Base-by-base conservation (phyloP, 30 jellyfish, hydroid and myxozoan genomes). In the Pelagia noctiluca region DNA sequence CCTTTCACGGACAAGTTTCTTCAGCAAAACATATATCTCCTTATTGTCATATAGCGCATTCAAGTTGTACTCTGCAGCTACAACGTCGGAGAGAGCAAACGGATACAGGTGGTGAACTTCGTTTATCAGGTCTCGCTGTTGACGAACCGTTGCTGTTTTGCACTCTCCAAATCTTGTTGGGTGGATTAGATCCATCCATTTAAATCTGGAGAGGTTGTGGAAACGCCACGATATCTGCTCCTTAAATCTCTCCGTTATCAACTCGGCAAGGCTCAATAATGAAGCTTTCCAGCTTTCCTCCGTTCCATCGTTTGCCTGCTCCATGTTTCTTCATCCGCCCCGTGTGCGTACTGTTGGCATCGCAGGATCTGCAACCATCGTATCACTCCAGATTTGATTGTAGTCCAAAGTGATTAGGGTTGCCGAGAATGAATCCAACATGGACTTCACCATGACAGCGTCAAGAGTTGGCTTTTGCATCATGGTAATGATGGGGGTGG, bases 301-400 rank as follows among this genome's bases (percentile, higher is more conserved):
- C 35, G 82, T 36, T 25, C 95, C 83, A 28, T 72, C 87, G 18
- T 0, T 72, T 63, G 46, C 88, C 25, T 46, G 82, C 88, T 32
- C 83, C 29, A 38, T 23, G 75, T 71, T 77, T 46, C 95, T 61
- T 83, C 88, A 84, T n/a, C 95, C 95, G 3, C 84, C 82, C 73
- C 88, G 62, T 60, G 63, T 68, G 24, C 66, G 81, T 24, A 46
- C 33, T 22, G 75, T 50, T 4, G 86, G 86, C 24, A 74, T 21
- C 48, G 19, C 75, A 38, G 86, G 87, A 75, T 47, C 87, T 26
- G 31, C 76, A 75, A 75, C 79, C 81, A 75, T 21, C 50, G 87
- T 49, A 52, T 75, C 87, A 28, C 50, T 57, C 80, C 76, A 52
- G 24, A 75, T 79, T 79, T 75, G 87, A 52, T 52, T 12, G 54